Evolutionary conservation across 2,888 invertebrate genomes (phyloP), one percentile per base, ranked within the genome.

Genomic region (Tipula unca): DNA sequence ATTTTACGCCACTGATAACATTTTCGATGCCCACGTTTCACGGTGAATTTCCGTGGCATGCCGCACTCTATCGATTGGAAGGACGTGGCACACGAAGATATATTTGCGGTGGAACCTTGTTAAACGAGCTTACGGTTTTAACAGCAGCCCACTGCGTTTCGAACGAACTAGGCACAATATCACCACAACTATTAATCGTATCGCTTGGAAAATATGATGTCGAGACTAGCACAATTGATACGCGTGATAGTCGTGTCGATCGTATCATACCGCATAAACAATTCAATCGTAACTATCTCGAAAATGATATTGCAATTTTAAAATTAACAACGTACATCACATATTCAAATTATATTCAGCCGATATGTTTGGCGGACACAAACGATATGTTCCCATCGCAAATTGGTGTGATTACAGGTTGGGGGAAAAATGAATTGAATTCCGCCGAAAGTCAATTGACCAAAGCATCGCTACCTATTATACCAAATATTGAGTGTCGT

Each of bases 101-200:
- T 83, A 90, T 89, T 5, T 91, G 91, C 86, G 91, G 91, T 1
- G 91, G 91, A 1, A 91, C 90, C 3, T 86, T 91, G 48, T 86
- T 91, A 0, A 89, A 90, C 0, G 89, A 89, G 48, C 88, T 87
- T 48, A 86, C 88, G 3, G 88, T 91, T n/a, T 39, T 91, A 17
- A 91, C 91, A 86, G 87, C 87, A n/a, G 86, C 83, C 1, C 90
- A 91, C 86, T 91, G 91, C 85, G 88, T 89, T 8, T 69, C 69
- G 8, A 25, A 69, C 25, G 25, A 89, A 87, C 89, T 89, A 1
- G 87, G 87, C 1, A 87, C 88, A 14, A 88, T 90, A 0, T 39
- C 88, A 17, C 88, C 89, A 1, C 89, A 89, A 54, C 87, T 88
- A 10, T 69, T 91, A 1, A 90, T 88, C 84, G 89, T 90, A 0